phyloP scores from a whole-genome alignment of 2,797 vertebrate species.

The Neolamprologus multifasciatus region DNA sequence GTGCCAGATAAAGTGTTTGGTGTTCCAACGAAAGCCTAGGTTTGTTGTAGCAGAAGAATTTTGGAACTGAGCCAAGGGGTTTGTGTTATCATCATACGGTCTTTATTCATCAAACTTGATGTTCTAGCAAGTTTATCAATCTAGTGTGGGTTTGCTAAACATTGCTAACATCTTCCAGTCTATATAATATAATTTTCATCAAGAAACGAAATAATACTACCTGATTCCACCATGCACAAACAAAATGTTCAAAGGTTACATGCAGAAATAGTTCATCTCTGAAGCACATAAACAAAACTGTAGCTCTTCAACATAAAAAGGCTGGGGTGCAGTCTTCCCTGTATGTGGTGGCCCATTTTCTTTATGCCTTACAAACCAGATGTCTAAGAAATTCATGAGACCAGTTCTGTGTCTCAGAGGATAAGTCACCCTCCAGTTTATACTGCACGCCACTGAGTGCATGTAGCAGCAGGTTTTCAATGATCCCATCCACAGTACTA shows the following conservation, averaged over 20 bases:
- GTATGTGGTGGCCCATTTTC: not conserved
- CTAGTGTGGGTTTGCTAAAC: not conserved
- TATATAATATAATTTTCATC: not conserved
- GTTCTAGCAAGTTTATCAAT: not conserved
- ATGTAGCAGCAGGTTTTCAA: not conserved
- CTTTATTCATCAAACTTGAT: not conserved
- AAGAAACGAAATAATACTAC: not conserved
- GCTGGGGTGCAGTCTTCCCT: not conserved
- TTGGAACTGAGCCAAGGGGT: not conserved
- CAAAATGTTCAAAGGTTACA: not conserved
- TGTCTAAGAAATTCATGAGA: not conserved
- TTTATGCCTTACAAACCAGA: not conserved
- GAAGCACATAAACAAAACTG: not conserved
- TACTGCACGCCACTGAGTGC: not conserved
- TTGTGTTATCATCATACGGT: not conserved
- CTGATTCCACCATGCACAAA: not conserved
- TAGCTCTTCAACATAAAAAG: not conserved
- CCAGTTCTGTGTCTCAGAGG: not conserved
- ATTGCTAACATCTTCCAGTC: not conserved
- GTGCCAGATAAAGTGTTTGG: not conserved
- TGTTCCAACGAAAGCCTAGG: not conserved
- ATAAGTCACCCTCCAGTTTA: not conserved
- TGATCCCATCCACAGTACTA: not conserved
- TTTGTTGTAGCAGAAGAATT: not conserved
- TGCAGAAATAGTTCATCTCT: not conserved